These are phyloP conservation scores for Spinibarbus caldwelli DNA, from an alignment of 2,797 vertebrate species.

Conservation along the genomic window DNA sequence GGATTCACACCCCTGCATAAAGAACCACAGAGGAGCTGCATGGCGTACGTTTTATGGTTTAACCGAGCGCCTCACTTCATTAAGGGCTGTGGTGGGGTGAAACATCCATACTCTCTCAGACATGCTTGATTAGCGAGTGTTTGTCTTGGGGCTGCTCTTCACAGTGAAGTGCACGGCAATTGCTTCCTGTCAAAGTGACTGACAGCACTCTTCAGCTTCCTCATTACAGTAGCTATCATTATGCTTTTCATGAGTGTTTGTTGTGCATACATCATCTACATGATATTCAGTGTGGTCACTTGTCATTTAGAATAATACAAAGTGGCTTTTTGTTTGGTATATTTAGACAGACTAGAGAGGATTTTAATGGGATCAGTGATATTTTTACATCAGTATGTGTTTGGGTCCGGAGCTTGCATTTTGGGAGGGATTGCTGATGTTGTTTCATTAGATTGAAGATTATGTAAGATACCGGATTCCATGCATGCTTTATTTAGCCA, in stretches of 20 bases:
- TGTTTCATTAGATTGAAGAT: neutral
- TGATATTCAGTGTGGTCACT: conserved; percentile 27
- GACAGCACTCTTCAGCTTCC: conserved; percentile 16
- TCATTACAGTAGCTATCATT: conserved; percentile 25
- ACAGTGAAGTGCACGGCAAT: conserved; percentile 19
- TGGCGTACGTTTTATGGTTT: neutral
- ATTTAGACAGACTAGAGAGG: neutral
- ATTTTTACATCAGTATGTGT: neutral
- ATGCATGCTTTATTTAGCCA: no score
- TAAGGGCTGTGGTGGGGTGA: conserved; percentile 20
- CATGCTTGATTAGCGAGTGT: conserved; percentile 33
- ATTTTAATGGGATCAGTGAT: neutral
- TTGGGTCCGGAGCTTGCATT: neutral
- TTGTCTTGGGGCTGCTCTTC: conserved; percentile 31
- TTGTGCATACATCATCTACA: conserved; percentile 21
- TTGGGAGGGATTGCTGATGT: neutral
- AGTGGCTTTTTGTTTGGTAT: neutral
- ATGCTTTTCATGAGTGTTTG: conserved; percentile 13
- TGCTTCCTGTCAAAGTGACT: conserved; percentile 30
- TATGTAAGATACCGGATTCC: neutral
- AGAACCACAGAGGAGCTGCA: neutral
- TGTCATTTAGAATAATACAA: neutral
- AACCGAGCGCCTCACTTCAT: conserved; percentile 1
- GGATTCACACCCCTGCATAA: neutral
- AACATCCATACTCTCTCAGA: conserved; percentile 24